Base-by-base conservation (phyloP, 2,797 vertebrate genomes). In the Alexandromys oeconomus region DNA sequence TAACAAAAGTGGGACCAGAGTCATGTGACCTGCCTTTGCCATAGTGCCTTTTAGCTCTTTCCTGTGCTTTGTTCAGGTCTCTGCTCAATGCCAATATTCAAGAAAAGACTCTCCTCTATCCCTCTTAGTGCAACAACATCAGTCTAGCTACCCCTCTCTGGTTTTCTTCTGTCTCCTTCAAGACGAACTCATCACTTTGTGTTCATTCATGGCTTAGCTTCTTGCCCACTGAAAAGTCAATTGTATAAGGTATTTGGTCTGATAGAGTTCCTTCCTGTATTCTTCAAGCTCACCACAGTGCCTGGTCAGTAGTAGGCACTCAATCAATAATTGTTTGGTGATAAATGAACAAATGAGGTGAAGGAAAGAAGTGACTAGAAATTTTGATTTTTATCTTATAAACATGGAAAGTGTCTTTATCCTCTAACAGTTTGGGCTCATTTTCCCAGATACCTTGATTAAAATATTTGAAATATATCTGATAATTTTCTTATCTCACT, bases 401-500 rank as follows among this genome's bases (percentile, higher is more conserved):
- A 91, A 59, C 85, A 61, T 46, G n/a, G 1, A 82, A 85, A 0
- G 3, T 76, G 59, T 61, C 48, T n/a, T 51, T 91, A 14, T 89
- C 9, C 23, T 76, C 84, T 87, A 76, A 73, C 3, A 91, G 5
- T 94, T 69, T 82, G 61, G 48, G n/a, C 78, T 95, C 34, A 91
- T 91, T 96, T 93, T n/a, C 43, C 80, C 61, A 5, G 8, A 65
- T 84, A 92, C 79, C 51, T n/a, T 96, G 57, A 95, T 89, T 92
- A 63, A 65, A 76, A 92, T 95, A 88, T 84, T 89, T 92, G 59
- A 71, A 76, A 92, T 95, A 88, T 80, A 80, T 93, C 27, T 87
- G 51, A 78, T 31, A 77, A 63, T 78, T 79, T 57, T 96, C 77
- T 86, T 74, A 67, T 96, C 79, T 91, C 6, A 74, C 9, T 81